Base-by-base conservation (phyloP, 2,113 vertebrate genomes). In the Heliornis fulica region DNA sequence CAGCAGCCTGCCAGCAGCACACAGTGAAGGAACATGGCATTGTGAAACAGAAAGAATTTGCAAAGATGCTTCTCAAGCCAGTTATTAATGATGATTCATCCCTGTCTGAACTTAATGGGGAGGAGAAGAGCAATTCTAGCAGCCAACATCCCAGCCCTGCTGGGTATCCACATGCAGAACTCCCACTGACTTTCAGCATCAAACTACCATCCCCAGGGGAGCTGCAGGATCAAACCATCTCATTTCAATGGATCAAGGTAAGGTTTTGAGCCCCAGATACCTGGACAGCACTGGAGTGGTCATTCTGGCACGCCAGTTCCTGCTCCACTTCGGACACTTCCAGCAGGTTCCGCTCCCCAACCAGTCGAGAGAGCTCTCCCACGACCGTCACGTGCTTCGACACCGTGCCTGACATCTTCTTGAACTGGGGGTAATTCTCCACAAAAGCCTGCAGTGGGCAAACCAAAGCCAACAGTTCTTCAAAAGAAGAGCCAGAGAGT, bases 341-440 rank as follows among this genome's bases (percentile, higher is more conserved):
- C 98, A 99, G 98, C 50, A 99, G 97, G 90, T 98, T 98, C 93
- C 98, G 87, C 83, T 99, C 98, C 1, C 97, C 96, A 65, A 98
- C 99, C 66, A 99, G 96, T 2, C 99, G 97, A 1, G 99, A 99
- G 72, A 99, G 95, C 53, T 99, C 99, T 12, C 99, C 99, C 26
- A 99, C 99, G 80, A 99, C 99, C 0, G 99, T 99, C 98, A 99
- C 99, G 0, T 99, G 99, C 97, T 99, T 99, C 19, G 99, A 99
- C 23, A 99, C 99, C 0, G 99, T 99, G 45, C 99, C 99, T 0
- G 99, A 99, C 99, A 99, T 99, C 98, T 99, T 99, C 98, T 99
- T 99, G 94, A 99, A 99, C 98, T 99, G 99, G 0, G 99, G 99
- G 90, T 99, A 99, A 92, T 99, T 99, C 90, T 99, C 99, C 72